A percentile compares a stretch with the other conserved stretches of the same genome.
Conservation (phyloP, 2,888 invertebrate genomes). For the Caenorhabditis sp. region DNA sequence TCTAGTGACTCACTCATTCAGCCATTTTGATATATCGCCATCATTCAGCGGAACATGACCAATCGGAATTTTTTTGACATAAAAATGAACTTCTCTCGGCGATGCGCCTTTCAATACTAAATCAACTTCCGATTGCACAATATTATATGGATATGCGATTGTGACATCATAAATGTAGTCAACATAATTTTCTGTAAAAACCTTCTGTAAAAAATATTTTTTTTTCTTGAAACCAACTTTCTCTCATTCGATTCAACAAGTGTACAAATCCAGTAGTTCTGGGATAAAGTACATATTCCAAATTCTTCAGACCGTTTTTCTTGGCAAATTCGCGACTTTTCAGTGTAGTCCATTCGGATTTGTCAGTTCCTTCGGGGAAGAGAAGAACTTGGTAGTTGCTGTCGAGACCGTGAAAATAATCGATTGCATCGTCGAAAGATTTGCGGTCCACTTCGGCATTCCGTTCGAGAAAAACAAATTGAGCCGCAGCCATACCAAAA, state of each 20-base stretch:
- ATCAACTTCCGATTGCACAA: constrained; percentile 82
- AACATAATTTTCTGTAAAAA: constrained; percentile 75
- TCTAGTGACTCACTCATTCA: constrained; percentile 44
- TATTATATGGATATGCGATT: constrained; percentile 81
- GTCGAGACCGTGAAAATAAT: constrained; percentile 79
- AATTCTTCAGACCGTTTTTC: constrained; percentile 73
- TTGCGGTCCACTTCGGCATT: constrained; percentile 82
- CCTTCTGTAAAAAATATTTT: background rate
- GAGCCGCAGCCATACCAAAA: constrained; percentile 85
- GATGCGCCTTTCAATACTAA: constrained; percentile 78
- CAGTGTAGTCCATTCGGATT: constrained; percentile 78
- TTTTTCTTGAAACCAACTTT: constrained; percentile 70
- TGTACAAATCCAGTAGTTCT: constrained; percentile 81
- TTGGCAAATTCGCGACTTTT: constrained; percentile 72
- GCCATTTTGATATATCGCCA: constrained; percentile 51
- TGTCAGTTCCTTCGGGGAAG: constrained; percentile 87
- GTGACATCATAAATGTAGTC: constrained; percentile 86
- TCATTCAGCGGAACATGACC: constrained; percentile 58
- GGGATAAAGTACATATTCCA: constrained; percentile 83
- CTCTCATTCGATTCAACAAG: constrained; percentile 74
- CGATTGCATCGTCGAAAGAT: constrained; percentile 78
- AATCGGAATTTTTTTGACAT: constrained; percentile 75
- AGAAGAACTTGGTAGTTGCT: constrained; percentile 79
- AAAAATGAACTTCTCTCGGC: constrained; percentile 82
- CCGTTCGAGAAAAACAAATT: constrained; percentile 84